Evolutionary conservation across 2,888 invertebrate genomes (phyloP).

Genomic region (Alcis repandata): DNA sequence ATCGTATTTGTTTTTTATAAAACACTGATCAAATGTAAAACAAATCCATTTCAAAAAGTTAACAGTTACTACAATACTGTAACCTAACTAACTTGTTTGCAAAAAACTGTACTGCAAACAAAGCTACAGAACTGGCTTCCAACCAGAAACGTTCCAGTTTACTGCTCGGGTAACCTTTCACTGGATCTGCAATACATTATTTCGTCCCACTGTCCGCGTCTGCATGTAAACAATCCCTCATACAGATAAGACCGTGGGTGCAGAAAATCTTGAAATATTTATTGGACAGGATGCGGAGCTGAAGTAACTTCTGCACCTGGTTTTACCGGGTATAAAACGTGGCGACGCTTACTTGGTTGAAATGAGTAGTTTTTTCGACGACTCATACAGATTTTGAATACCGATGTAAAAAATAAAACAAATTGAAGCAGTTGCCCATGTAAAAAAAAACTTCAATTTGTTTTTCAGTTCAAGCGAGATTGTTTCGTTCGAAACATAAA

Average conservation of each 20-base stretch:
- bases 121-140: conserved; percentile 53
- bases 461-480: too few species aligned
- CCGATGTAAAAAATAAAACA: too few species aligned
- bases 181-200: conserved; percentile 66
- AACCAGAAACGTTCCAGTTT: conserved; percentile 63
- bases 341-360: background rate
- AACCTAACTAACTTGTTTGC: background rate
- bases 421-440: too few species aligned
- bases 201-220: conserved; percentile 63
- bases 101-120: conserved; percentile 58
- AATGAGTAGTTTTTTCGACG: too few species aligned
- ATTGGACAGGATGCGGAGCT: conserved; percentile 20
- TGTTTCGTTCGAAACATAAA: too few species aligned
- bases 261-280: conserved; percentile 71
- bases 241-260: conserved; percentile 71
- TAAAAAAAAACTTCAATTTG: background rate
- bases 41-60: background rate
- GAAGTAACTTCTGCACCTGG: conserved; percentile 1
- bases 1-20: too few species aligned
- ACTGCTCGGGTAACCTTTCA: conserved; percentile 59
- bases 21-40: too few species aligned
- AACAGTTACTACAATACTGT: background rate
- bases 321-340: background rate
- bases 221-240: conserved; percentile 73
- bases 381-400: too few species aligned